Evolutionary conservation across 1,140 invertebrate species (phyloP).

Genomic region (Drosophila pseudoananassae): DNA sequence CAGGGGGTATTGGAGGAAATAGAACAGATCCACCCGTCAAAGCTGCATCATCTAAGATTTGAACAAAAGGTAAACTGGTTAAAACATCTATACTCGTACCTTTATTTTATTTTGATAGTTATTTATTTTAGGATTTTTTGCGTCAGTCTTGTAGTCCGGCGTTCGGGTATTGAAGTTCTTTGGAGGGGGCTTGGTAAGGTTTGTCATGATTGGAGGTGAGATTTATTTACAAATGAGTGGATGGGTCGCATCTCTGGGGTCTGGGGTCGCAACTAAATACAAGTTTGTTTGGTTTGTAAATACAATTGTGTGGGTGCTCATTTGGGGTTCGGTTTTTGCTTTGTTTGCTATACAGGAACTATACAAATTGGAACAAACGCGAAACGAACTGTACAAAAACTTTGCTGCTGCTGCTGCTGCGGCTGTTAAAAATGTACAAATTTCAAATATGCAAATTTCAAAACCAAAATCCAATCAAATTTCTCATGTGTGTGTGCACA

Average conservation of each 20-base stretch:
- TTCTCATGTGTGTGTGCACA: constrained; percentile 45
- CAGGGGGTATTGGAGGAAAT: constrained; percentile 35
- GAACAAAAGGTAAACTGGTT: constrained; percentile 33
- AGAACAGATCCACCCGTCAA: constrained; percentile 21
- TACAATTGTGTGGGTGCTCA: constrained; percentile 60
- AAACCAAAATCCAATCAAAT: constrained; percentile 73
- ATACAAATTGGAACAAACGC: constrained; percentile 56
- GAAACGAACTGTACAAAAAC: constrained; percentile 58
- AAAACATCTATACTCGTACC: constrained; percentile 22
- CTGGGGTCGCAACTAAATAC: constrained; percentile 56
- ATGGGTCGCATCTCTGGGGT: constrained; percentile 48
- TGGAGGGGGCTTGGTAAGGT: constrained; percentile 2
- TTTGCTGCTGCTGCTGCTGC: constrained; percentile 53
- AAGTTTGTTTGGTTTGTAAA: constrained; percentile 60
- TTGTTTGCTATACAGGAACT: constrained; percentile 47
- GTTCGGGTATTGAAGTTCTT: constrained; percentile 10
- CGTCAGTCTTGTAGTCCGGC: constrained; percentile 5
- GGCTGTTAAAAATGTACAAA: constrained; percentile 59
- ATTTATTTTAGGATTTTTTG: background rate
- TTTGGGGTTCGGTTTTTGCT: constrained; percentile 38
- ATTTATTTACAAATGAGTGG: constrained; percentile 75
- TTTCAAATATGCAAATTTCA: constrained; percentile 75
- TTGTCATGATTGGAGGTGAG: constrained; percentile 65
- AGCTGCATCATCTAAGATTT: constrained; percentile 7
- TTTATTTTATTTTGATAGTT: constrained; percentile 2